These are phyloP conservation scores for Zaprionus nigranus DNA, from an alignment of 1,140 invertebrate species.

Conservation along the genomic window DNA sequence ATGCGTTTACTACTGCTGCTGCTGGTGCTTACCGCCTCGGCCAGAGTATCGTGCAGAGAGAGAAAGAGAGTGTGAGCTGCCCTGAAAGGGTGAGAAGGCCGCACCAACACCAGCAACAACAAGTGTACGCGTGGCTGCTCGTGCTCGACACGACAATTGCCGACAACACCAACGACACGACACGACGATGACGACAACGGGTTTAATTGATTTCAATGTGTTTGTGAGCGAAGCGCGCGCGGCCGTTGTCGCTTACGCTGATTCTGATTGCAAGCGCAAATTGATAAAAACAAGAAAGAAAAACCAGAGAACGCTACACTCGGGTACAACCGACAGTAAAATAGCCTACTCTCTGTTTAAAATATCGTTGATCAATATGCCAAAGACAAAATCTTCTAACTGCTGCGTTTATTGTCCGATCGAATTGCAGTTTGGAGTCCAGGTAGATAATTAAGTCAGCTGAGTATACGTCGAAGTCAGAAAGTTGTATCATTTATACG, in stretches of 20 bases:
- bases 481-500: no score
- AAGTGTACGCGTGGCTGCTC: conserved; percentile 75
- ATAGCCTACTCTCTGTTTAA: not conserved
- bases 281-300: conserved; percentile 53
- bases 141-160: conserved; percentile 35
- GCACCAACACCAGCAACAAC: conserved; percentile 54
- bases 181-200: conserved; percentile 67
- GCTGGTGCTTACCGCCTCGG: conserved; percentile 17
- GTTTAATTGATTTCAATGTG: conserved; percentile 75
- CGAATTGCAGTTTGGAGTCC: no score
- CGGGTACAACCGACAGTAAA: not conserved
- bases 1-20: conserved; percentile 24
- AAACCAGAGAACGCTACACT: not conserved
- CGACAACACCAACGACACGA: not conserved
- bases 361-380: no score
- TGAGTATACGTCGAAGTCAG: no score
- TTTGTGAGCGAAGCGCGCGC: conserved; percentile 62
- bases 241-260: conserved; percentile 26
- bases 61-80: not conserved
- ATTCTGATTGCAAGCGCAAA: conserved; percentile 70
- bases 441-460: no score
- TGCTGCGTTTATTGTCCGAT: no score
- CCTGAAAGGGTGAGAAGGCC: conserved; percentile 17
- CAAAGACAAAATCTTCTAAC: no score
- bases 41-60: conserved; percentile 24